A percentile compares a stretch with the other conserved stretches of the same genome.
phyloP scores from a whole-genome alignment of 2,113 vertebrate species.

The Neolamprologus sp. region DNA sequence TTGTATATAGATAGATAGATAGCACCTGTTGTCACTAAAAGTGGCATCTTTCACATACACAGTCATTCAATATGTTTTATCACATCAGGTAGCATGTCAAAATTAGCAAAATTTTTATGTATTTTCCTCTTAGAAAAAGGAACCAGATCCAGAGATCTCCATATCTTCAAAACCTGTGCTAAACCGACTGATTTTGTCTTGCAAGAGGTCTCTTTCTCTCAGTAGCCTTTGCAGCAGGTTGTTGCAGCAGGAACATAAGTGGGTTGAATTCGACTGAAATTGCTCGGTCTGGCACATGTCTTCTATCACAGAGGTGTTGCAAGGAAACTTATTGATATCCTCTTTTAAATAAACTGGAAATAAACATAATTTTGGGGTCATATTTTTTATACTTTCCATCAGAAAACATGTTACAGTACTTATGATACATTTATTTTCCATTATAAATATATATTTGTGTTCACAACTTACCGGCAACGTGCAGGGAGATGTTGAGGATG shows the following conservation, averaged over 20 bases:
- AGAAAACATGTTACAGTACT: background rate
- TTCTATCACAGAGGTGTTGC: background rate
- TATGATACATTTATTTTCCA: background rate
- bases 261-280: too few relatives aligned
- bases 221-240: too few relatives aligned
- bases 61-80: background rate
- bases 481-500: slow-evolving; percentile 14
- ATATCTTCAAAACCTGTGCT: too few relatives aligned
- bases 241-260: too few relatives aligned
- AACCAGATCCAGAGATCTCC: background rate
- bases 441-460: background rate
- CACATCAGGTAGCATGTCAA: background rate
- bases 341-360: background rate
- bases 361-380: background rate
- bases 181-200: too few relatives aligned
- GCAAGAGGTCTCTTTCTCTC: too few relatives aligned
- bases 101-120: background rate
- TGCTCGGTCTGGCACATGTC: background rate
- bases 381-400: background rate
- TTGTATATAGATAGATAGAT: background rate
- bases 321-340: background rate
- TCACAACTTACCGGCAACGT: slow-evolving; percentile 22
- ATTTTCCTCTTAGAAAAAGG: background rate
- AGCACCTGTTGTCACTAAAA: background rate
- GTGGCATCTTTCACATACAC: background rate